Evolutionary conservation across 2,797 vertebrate species (phyloP), one percentile per base, ranked within the genome.

Genomic region (Phataginus tricuspis): DNA sequence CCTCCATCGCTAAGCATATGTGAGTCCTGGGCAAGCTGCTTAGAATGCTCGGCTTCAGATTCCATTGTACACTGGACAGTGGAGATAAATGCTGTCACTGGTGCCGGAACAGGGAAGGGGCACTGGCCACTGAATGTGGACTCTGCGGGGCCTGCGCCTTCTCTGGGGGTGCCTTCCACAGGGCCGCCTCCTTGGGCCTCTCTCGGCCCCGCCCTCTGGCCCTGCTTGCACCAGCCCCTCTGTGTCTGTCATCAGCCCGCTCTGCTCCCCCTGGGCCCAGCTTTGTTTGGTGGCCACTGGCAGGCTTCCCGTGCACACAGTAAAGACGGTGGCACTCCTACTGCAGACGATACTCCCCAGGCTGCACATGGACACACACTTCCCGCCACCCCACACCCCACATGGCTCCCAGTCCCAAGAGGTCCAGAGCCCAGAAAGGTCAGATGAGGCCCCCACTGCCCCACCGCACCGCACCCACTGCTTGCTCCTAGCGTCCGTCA

Each of bases 171-270:
- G 87, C 59, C 71, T 95, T 71, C 37, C 42, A 45, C n/a, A 68
- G 31, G n/a, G n/a, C 72, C 37, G 91, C 77, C 18, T 89, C 86
- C 85, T 78, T 0, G 0, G 31, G 68, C 63, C 71, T 80, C 63
- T 79, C 31, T 42, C 29, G 82, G 61, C 14, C 94, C 94, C 29
- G 0, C 37, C 57, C 39, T 63, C 27, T 1, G 27, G 31, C 42
- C n/a, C 88, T 9, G 80, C 64, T 61, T 42, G 25, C 93, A 92
- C 94, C 99, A 99, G 99, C 98, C 96, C 96, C 97, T 97, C 98
- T 97, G 94, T 98, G 98, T 99, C 99, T 99, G 99, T 99, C 99
- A 99, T 99, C 99, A 8, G 98, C 89, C 69, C 12, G 90, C 98
- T 98, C 98, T 98, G 98, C 98, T 99, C 98, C 98, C 98, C 97